Evolutionary conservation across 2,797 vertebrate genomes (phyloP).

Genomic region (Meda fulgida): DNA sequence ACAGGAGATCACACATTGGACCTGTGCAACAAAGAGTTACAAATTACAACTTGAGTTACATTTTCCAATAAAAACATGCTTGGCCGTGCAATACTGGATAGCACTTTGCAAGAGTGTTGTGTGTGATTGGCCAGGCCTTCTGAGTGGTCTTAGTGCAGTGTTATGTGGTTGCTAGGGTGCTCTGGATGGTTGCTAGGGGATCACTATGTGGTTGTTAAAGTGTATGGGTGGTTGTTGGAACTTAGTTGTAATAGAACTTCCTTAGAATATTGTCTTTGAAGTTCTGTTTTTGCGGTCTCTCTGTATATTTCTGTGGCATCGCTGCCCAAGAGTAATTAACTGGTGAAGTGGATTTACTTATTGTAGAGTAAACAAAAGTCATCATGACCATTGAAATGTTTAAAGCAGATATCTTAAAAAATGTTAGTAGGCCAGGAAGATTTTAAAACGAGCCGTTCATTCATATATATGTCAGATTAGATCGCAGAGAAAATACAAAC

Average conservation of each 20-base stretch:
- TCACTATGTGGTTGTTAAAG: background rate
- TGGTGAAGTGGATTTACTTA: too few relatives aligned
- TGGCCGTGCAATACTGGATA: background rate
- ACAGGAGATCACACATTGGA: constrained; percentile 95
- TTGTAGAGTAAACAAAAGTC: too few relatives aligned
- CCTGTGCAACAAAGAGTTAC: constrained; percentile 70
- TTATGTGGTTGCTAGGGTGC: background rate
- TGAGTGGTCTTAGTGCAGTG: background rate
- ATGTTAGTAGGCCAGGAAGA: too few relatives aligned
- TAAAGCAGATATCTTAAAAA: too few relatives aligned
- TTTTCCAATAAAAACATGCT: background rate
- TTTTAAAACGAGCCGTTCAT: too few relatives aligned
- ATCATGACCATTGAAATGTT: too few relatives aligned
- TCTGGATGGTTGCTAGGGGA: background rate
- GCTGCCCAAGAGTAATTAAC: too few relatives aligned
- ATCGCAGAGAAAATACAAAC: too few relatives aligned
- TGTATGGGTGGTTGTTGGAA: background rate
- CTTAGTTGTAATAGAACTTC: background rate
- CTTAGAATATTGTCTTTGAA: too few relatives aligned
- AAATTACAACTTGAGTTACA: background rate
- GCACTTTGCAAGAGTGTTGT: background rate
- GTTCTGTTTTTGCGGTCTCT: too few relatives aligned
- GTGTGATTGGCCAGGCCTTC: background rate
- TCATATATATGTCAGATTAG: too few relatives aligned
- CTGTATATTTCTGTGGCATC: too few relatives aligned